These are phyloP conservation scores for Cyprinodon tularosa DNA, from an alignment of 2,113 vertebrate species.

Conservation along the genomic window DNA sequence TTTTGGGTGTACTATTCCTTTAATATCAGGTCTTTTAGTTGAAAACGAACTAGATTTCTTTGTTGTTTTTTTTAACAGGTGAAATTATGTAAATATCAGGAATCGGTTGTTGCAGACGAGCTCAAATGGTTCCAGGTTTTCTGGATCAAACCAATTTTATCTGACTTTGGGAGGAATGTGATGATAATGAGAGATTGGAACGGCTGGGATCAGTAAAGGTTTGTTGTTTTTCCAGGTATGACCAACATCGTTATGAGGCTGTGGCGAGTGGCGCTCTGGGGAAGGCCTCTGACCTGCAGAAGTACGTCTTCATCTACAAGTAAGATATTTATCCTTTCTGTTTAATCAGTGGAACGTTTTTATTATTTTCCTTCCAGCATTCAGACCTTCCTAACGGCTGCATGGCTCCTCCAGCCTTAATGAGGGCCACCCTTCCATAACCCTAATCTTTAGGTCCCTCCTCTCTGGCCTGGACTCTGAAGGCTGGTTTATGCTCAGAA, in stretches of 20 bases:
- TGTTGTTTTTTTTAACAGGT: no score
- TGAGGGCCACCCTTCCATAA: no score
- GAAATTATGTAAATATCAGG: not conserved
- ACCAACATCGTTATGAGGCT: not conserved
- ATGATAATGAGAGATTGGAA: not conserved
- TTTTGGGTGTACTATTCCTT: no score
- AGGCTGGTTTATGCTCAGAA: no score
- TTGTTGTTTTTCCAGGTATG: slow-evolving; percentile 43
- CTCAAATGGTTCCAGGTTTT: not conserved
- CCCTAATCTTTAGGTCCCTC: no score
- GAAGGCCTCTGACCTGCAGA: slow-evolving; percentile 35
- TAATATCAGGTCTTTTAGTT: no score
- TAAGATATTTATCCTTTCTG: slow-evolving; percentile 12
- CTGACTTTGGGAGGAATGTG: not conserved
- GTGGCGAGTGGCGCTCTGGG: slow-evolving; percentile 62
- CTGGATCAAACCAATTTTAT: rapidly evolving
- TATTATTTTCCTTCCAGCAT: no score
- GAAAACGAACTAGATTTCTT: no score
- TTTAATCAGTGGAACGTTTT: not conserved
- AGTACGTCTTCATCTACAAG: slow-evolving; percentile 74
- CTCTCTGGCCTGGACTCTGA: no score
- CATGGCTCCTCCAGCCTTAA: no score
- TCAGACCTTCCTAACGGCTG: no score
- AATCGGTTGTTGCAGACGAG: not conserved
- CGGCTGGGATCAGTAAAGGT: not conserved